Conservation (phyloP, 2,113 vertebrate species). For the Rutilus rutilus region DNA sequence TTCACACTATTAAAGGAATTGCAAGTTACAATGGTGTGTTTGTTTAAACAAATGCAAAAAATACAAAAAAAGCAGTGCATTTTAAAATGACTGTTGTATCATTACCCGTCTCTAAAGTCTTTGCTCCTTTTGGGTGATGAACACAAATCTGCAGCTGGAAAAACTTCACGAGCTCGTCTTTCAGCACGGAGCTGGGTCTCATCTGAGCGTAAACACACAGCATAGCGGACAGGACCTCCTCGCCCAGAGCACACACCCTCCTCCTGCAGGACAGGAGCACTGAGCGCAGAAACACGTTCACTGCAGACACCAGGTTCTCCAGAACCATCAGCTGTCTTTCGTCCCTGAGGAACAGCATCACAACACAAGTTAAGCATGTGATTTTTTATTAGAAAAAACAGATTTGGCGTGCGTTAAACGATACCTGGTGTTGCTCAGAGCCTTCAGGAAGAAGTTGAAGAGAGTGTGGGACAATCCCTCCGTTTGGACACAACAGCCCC, state of each 20-base stretch:
- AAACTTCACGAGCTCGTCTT: conserved; percentile 89
- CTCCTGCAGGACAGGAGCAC: conserved; percentile 84
- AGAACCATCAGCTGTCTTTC: conserved; percentile 83
- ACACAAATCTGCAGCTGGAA: conserved; percentile 85
- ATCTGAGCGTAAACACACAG: conserved; percentile 86
- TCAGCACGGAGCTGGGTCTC: conserved; percentile 83
- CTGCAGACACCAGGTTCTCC: conserved; percentile 87
- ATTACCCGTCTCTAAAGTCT: conserved; percentile 84
- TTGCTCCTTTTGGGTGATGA: conserved; percentile 93
- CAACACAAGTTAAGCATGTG: background rate
- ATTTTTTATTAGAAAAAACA: background rate
- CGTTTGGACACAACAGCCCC: conserved; percentile 86
- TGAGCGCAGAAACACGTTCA: conserved; percentile 83
- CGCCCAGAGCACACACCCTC: conserved; percentile 85
- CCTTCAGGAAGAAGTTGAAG: conserved; percentile 86
- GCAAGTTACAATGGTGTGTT: background rate
- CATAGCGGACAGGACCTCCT: conserved; percentile 85
- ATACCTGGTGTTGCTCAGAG: conserved; percentile 85
- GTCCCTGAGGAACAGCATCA: conserved; percentile 71
- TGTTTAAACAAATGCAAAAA: background rate
- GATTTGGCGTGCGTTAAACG: background rate
- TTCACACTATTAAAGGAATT: too few relatives aligned
- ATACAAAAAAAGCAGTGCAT: background rate
- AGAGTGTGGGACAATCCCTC: conserved; percentile 77
- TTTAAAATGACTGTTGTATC: background rate